A percentile compares a stretch with the other conserved stretches of the same genome.
phyloP scores from a whole-genome alignment of 2,113 vertebrate species.

The cattle (Bos taurus) region DNA sequence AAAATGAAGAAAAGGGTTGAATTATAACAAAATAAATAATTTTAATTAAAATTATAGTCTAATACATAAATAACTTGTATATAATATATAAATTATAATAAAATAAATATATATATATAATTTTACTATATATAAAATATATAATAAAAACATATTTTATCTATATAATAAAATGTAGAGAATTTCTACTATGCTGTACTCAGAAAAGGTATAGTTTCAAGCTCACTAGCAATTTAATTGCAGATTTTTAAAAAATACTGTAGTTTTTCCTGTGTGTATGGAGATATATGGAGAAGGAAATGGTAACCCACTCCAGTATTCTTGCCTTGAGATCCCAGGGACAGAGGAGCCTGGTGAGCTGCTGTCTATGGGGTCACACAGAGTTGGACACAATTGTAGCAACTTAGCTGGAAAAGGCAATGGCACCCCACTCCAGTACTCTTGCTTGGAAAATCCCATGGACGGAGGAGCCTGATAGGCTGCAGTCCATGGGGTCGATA shows the following conservation, averaged over 20 bases:
- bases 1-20: not conserved
- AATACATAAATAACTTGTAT: no score
- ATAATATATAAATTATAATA: not conserved
- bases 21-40: not conserved
- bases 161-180: not conserved
- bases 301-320: not conserved
- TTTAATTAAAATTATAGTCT: no score
- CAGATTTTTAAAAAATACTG: not conserved
- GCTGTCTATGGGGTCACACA: fast-evolving
- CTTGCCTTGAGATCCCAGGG: not conserved
- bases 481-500: no score
- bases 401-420: not conserved
- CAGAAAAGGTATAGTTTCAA: not conserved
- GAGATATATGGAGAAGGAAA: not conserved
- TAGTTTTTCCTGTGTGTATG: not conserved
- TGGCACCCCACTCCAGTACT: no score
- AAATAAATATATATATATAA: not conserved
- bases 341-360: not conserved
- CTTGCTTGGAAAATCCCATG: no score
- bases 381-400: not conserved
- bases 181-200: not conserved
- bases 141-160: not conserved
- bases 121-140: not conserved
- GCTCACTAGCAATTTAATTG: not conserved
- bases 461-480: no score